Evolutionary conservation across 2,113 vertebrate genomes (phyloP).

Genomic region (Hippoglossus stenolepis): DNA sequence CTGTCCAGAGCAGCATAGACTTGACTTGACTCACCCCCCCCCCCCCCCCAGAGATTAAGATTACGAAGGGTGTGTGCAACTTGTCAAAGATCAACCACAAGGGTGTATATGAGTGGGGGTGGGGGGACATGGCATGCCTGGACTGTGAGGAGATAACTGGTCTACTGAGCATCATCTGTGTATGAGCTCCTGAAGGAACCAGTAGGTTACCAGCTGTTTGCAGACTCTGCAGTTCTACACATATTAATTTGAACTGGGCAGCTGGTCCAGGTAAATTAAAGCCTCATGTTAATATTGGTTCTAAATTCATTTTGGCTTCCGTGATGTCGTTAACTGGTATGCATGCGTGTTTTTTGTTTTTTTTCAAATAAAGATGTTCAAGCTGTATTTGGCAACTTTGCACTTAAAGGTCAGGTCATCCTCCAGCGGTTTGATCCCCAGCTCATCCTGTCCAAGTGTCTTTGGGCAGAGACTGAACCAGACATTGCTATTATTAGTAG

Average conservation of each 20-base stretch:
- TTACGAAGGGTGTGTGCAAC: constrained; percentile 58
- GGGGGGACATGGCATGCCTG: neutral
- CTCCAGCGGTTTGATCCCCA: neutral
- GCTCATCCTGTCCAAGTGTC: neutral
- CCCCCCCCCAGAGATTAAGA: constrained; percentile 35
- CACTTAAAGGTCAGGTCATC: neutral
- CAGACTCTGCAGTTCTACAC: constrained; percentile 19
- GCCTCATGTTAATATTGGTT: neutral
- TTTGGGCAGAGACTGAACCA: neutral
- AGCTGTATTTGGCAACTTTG: constrained; percentile 7
- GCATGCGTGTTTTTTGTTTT: neutral
- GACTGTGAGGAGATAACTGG: neutral
- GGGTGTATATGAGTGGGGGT: constrained; percentile 22
- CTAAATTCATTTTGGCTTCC: constrained; percentile 10
- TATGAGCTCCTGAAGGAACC: neutral
- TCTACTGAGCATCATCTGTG: neutral
- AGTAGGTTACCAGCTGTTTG: constrained; percentile 6
- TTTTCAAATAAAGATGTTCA: neutral
- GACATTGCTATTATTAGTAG: neutral
- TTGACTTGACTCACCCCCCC: neutral
- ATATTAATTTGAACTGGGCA: constrained; percentile 15
- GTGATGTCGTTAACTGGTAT: neutral
- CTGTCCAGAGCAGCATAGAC: constrained; percentile 31
- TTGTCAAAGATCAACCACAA: constrained; percentile 55
- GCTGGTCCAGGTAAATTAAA: constrained; percentile 15